Conservation (phyloP, 2,113 vertebrate genomes). For the Panurus biarmicus region DNA sequence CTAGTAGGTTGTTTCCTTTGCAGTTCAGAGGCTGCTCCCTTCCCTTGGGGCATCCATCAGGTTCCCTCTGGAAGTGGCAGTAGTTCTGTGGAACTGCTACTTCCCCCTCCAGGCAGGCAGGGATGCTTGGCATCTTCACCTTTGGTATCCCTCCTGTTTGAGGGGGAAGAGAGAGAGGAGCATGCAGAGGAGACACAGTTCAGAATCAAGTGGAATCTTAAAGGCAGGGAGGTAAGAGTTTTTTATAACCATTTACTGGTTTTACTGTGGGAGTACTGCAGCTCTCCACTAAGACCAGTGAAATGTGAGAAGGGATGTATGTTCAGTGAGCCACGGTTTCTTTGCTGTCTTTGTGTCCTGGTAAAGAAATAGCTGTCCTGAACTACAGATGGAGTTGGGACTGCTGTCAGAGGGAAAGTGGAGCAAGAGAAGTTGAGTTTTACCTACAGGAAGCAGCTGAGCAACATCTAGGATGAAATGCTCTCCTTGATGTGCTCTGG, state of each 20-base stretch:
- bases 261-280: neutral
- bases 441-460: neutral
- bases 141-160: neutral
- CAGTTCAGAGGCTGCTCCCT: neutral
- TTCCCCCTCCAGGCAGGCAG: neutral
- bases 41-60: neutral
- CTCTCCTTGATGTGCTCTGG: neutral
- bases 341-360: neutral
- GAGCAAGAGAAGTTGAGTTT: neutral
- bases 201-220: neutral
- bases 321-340: neutral
- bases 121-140: neutral
- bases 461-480: neutral
- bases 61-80: neutral
- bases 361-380: neutral
- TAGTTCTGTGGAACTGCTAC: neutral
- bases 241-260: neutral
- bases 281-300: neutral
- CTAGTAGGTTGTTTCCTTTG: neutral
- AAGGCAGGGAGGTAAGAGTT: neutral
- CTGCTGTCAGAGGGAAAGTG: neutral
- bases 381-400: rapidly evolving
- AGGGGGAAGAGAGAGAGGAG: neutral
- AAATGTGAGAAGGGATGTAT: neutral
- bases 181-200: neutral